Base-by-base conservation (phyloP, 2,797 vertebrate species). In the Tachyglossus aculeatus region DNA sequence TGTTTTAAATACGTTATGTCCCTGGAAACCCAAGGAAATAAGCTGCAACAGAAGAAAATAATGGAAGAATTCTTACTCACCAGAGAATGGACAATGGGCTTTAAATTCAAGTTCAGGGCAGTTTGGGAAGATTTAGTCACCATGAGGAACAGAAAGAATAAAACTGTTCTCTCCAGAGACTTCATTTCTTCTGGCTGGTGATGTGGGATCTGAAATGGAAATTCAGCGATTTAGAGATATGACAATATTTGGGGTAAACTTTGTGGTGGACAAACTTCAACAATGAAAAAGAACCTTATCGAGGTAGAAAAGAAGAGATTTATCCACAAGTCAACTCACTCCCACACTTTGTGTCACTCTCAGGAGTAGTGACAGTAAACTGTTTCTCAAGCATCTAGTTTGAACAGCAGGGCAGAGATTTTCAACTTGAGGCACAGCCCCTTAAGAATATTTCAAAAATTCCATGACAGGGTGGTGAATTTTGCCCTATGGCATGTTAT, bases 11-110 rank as follows among this genome's bases (percentile, higher is more conserved):
- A n/a, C n/a, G n/a, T n/a, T n/a, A n/a, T n/a, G 21, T 56, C 60
- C 40, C 60, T 44, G 71, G 58, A 36, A 71, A 72, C 34, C 52
- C 34, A 53, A 39, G 59, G 45, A 63, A 54, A 50, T 2, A 16
- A 10, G 25, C 50, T n/a, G n/a, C n/a, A n/a, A 21, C 29, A 29
- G 41, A 44, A 45, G 72, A 62, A 59, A 0, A 21, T 1, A 15
- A 3, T 3, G 52, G 22, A 53, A 12, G 14, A 65, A 57, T 24
- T 25, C 67, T 80, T 86, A 93, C 92, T 92, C 70, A 93, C 92
- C 44, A 22, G 9, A 18, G 85, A 67, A 45, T 31, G 44, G 31
- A 48, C 2, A 34, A 62, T 7, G 3, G 78, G 56, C 3, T 55
- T 39, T 19, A 77, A 63, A 32, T 34, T 65, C 54, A 72, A 67